Base-by-base conservation (phyloP, 2,888 invertebrate species). In the Microchrysa polita region DNA sequence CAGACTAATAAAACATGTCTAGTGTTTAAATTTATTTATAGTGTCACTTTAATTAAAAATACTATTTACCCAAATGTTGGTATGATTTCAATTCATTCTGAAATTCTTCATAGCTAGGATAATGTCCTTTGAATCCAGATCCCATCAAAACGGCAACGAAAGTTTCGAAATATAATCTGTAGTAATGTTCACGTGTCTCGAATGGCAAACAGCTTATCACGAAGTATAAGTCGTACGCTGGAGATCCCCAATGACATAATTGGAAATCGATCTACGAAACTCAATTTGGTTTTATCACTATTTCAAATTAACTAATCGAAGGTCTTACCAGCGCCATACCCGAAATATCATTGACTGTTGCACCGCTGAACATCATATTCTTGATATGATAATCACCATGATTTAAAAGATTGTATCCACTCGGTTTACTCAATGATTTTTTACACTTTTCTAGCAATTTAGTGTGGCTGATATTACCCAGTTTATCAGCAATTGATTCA, bases 321-420 rank as follows among this genome's bases (percentile, higher is more conserved):
- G n/a, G 7, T 2, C 23, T 14, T 67, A 67, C 67, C 44, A 67
- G 48, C 10, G 48, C 52, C 27, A 67, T 27, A 53, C 53, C 67
- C 1, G 67, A 48, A 53, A 67, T 27, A 12, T n/a, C 34, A 5
- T 44, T 20, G 10, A 14, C n/a, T 5, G 34, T 27, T 4, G 5
- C 34, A 10, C 34, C 12, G 10, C 53, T 67, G 23, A 67, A 53
- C 67, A 67, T 67, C 67, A 67, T 53, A n/a, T 67, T 67, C 14
- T n/a, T n/a, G 5, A 67, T 7, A 53, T 67, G 67, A 52, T 67
- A 67, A 27, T 67, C 67, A 5, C 67, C 67, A n/a, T 67, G 67
- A 27, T 67, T 67, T n/a, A 67, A 34, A 18, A 67, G 53, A 16
- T 52, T 53, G 14, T 23, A 67, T 1, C 22, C 12, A 7, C 44